Percentiles rank a stretch among this genome's conserved stretches.
Evolutionary conservation across 2,888 invertebrate genomes (phyloP).

Genomic region (Argyresthia albistria): DNA sequence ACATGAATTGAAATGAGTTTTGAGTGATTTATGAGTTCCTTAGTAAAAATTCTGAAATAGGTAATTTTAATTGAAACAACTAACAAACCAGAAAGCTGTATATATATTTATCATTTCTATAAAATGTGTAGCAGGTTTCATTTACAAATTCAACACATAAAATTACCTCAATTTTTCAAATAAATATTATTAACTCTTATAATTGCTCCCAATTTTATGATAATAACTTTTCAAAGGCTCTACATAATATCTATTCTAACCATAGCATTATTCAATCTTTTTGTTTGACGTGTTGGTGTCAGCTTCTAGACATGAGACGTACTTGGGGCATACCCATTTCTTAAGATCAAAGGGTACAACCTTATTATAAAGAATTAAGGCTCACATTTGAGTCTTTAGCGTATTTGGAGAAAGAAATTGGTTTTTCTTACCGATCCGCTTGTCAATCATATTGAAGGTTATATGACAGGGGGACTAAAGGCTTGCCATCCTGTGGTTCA

Average conservation of each 20-base stretch:
- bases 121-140: too few species aligned
- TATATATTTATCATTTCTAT: too few species aligned
- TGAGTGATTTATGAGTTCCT: too few species aligned
- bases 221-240: background rate
- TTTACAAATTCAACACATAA: too few species aligned
- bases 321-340: background rate
- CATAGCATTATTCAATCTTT: slow-evolving; percentile 14
- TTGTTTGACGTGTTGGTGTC: slow-evolving; percentile 16
- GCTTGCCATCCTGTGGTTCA: background rate
- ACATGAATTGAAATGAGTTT: too few species aligned
- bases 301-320: slow-evolving; percentile 12
- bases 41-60: too few species aligned
- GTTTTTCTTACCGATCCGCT: background rate
- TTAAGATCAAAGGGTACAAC: background rate
- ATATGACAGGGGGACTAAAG: slow-evolving; percentile 5
- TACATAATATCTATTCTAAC: slow-evolving; percentile 9
- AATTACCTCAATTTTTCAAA: too few species aligned
- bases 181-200: too few species aligned
- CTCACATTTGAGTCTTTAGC: background rate
- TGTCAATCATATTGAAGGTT: slow-evolving; percentile 7
- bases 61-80: too few species aligned
- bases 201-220: slow-evolving; percentile 12
- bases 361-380: background rate
- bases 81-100: too few species aligned
- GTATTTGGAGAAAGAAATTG: background rate